phyloP scores from a whole-genome alignment of 1,140 invertebrate genomes.

The Camponotus vicinus region DNA sequence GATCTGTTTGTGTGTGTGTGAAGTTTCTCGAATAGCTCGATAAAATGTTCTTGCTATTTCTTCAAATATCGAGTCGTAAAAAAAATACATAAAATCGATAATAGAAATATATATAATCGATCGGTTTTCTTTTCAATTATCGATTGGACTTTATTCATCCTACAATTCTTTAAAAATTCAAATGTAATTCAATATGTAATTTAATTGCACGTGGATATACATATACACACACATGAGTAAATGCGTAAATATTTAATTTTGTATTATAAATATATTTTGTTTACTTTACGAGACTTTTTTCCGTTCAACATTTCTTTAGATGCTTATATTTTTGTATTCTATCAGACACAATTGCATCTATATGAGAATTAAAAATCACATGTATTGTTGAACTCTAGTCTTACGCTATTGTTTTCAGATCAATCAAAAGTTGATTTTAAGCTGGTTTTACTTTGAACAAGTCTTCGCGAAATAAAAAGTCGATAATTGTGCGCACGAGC shows the following conservation, averaged over 20 bases:
- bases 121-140: slow-evolving; percentile 11
- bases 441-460: slow-evolving; percentile 58
- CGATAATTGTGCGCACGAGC: neutral
- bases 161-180: slow-evolving; percentile 27
- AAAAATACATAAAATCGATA: neutral
- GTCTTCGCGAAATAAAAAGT: slow-evolving; percentile 44
- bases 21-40: slow-evolving; percentile 43
- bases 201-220: neutral
- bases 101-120: slow-evolving; percentile 5
- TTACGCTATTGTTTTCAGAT: slow-evolving; percentile 80
- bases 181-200: neutral
- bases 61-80: slow-evolving; percentile 2
- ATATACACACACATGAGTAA: neutral
- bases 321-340: slow-evolving; percentile 85
- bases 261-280: neutral
- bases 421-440: slow-evolving; percentile 71
- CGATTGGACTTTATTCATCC: neutral
- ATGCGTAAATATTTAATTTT: slow-evolving; percentile 63
- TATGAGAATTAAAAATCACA: slow-evolving; percentile 80
- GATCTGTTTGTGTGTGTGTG: neutral
- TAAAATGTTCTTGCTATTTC: neutral
- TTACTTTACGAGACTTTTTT: slow-evolving; percentile 49
- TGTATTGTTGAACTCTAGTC: slow-evolving; percentile 86
- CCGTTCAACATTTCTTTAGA: slow-evolving; percentile 80
- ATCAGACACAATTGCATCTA: slow-evolving; percentile 68